Evolutionary conservation across 2,797 vertebrate genomes (phyloP), one percentile per base, ranked within the genome.

Genomic region (Aldrovandia affinis): DNA sequence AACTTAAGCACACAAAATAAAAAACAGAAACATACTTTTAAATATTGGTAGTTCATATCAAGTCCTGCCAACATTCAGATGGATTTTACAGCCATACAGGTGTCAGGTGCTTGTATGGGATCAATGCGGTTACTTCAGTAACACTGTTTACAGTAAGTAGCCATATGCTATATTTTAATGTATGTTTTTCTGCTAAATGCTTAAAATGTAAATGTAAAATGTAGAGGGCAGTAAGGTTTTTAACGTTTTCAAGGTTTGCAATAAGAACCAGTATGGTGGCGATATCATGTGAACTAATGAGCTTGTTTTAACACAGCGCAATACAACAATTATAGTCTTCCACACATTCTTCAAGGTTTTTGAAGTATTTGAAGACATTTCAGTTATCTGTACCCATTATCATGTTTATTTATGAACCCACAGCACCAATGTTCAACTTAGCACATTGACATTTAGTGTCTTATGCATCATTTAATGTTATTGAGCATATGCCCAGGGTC

Each of bases 231-330:
- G 77, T 3, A 18, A 18, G 39, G 42, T 25, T 14, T 77, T 47
- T 22, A 44, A 80, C 68, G 25, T 65, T 83, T 79, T 83, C 30
- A n/a, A 83, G 57, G 70, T 42, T 63, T 78, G 75, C 75, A 54
- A 25, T 25, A 83, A 61, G 28, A 59, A 39, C 52, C 10, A 39
- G 15, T 10, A 57, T 25, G 47, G 10, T 14, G 57, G 73, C 75
- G n/a, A 50, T 20, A 25, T 65, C n/a, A 28, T 25, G 18, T 79
- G 22, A 22, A 9, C 30, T 30, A 42, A 39, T 73, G 9, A 42
- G 15, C 70, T 73, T 39, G 14, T 73, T 36, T 20, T 25, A 39
- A 14, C 36, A 8, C 6, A 18, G 18, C 70, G 25, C 20, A 25
- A 73, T 33, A 39, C 70, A 73, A 9, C 42, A 25, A 42, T 73